Base-by-base conservation (phyloP, 2,888 invertebrate genomes). In the Dolichomitus sp. region DNA sequence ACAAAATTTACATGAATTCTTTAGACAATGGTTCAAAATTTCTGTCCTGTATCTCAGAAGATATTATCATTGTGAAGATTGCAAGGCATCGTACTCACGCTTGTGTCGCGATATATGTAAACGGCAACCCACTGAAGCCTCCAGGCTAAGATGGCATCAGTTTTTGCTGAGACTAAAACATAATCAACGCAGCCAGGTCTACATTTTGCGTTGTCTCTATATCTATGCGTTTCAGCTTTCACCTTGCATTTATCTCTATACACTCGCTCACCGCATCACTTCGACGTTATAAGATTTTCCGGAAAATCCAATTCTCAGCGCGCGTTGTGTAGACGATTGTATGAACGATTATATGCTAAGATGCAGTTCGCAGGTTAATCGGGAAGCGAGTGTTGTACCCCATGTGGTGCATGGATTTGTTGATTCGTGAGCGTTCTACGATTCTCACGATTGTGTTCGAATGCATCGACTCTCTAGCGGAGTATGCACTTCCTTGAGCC, bases 361-460 rank as follows among this genome's bases (percentile, higher is more conserved):
- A 54, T 65, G 23, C 30, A 48, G 50, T 42, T 27, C 74, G 74
- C 59, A 63, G 37, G 61, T 61, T 40, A 48, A 73, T 61, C 65
- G 65, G 66, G 42, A 40, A 17, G 68, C 70, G 42, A 45, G 42
- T n/a, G 30, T 48, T 48, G 48, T 48, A 48, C 17, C 33, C 11
- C 2, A 17, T 37, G 61, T n/a, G 19, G 17, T 37, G 6, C 61
- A 40, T 37, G 37, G 11, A 61, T 61, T 61, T 11, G n/a, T n/a
- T 37, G 23, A 17, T 23, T 14, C n/a, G 37, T 30, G 12, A 48
- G 14, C 17, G 40, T 27, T 33, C 14, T 69, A 33, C 45, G 45
- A 68, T 81, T 82, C 82, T 37, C 82, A 82, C 79, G 70, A 79
- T 82, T 82, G 70, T 82, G 19, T 37, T 59, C 65, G 66, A 66